Percentiles rank a stretch among this genome's conserved stretches.
Evolutionary conservation across 1,140 invertebrate genomes (phyloP).

Genomic region (Armadillidium nasatum): DNA sequence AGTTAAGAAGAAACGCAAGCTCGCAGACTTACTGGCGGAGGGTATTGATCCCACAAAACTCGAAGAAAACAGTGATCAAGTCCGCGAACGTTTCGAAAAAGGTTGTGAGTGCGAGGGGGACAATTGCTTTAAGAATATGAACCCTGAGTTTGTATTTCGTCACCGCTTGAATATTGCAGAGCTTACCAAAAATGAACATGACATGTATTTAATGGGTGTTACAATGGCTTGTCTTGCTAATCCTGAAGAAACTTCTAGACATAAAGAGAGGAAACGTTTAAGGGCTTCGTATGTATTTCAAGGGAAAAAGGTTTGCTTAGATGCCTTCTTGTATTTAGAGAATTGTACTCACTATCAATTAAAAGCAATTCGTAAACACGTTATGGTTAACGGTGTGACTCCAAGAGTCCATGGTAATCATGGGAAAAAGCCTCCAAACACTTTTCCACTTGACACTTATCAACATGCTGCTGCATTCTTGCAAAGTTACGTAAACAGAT

Average conservation of each 20-base stretch:
- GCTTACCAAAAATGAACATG: slow-evolving; percentile 67
- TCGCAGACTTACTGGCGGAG: slow-evolving; percentile 52
- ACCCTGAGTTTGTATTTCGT: slow-evolving; percentile 66
- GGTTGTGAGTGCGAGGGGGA: slow-evolving; percentile 71
- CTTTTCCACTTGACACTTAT: slow-evolving; percentile 70
- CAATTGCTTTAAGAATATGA: slow-evolving; percentile 66
- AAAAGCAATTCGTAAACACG: slow-evolving; percentile 69
- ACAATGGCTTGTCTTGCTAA: slow-evolving; percentile 72
- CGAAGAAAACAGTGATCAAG: slow-evolving; percentile 59
- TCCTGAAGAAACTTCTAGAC: slow-evolving; percentile 64
- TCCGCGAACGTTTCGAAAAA: slow-evolving; percentile 62
- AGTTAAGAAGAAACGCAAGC: slow-evolving; percentile 54
- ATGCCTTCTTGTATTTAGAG: slow-evolving; percentile 71
- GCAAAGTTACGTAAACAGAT: slow-evolving; percentile 62
- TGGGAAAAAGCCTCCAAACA: slow-evolving; percentile 74
- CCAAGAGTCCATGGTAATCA: slow-evolving; percentile 71
- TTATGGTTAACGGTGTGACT: slow-evolving; percentile 70
- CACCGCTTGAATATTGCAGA: slow-evolving; percentile 72
- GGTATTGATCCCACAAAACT: slow-evolving; percentile 53
- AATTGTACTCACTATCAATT: slow-evolving; percentile 75
- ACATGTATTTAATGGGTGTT: slow-evolving; percentile 73
- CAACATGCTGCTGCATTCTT: slow-evolving; percentile 69
- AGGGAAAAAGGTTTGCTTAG: slow-evolving; percentile 67
- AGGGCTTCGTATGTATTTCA: slow-evolving; percentile 67
- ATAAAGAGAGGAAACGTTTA: slow-evolving; percentile 65